phyloP scores from a whole-genome alignment of 2,797 vertebrate genomes.

The Lateolabrax maculatus region DNA sequence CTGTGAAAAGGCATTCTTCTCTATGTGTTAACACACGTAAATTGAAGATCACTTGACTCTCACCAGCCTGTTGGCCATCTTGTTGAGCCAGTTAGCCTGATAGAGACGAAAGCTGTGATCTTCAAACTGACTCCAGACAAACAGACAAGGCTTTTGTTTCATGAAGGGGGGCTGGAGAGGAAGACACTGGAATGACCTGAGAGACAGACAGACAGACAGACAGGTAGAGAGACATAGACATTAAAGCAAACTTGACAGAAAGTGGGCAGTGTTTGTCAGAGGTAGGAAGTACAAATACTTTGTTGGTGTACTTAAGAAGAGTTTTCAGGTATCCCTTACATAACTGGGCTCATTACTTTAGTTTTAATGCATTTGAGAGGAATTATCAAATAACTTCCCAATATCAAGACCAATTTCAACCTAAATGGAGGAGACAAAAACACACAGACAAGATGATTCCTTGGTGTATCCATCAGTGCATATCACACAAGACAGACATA shows the following conservation, averaged over 20 bases:
- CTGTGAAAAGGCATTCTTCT: background rate
- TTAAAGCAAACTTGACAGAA: background rate
- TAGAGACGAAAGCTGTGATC: conserved; percentile 92
- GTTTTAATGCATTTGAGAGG: too few species aligned
- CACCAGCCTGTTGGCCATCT: conserved; percentile 89
- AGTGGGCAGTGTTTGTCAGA: background rate
- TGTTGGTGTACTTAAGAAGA: too few species aligned
- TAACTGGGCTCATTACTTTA: too few species aligned
- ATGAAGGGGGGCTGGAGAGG: conserved; percentile 77
- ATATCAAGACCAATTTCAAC: too few species aligned
- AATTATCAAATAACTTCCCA: too few species aligned
- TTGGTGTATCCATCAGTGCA: too few species aligned
- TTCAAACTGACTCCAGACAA: conserved; percentile 92
- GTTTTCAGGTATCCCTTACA: too few species aligned
- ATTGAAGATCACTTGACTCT: conserved; percentile 5
- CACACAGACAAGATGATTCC: too few species aligned
- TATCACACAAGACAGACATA: too few species aligned
- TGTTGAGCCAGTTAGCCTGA: conserved; percentile 91
- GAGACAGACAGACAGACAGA: conserved; percentile 21
- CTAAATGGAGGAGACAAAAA: too few species aligned
- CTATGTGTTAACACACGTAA: background rate
- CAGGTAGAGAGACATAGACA: background rate
- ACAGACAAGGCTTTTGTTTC: conserved; percentile 89
- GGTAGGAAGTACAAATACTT: too few species aligned
- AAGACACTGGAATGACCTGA: conserved; percentile 91